Evolutionary conservation across 2,888 invertebrate species (phyloP).

Genomic region (Eupithecia pulchellata): DNA sequence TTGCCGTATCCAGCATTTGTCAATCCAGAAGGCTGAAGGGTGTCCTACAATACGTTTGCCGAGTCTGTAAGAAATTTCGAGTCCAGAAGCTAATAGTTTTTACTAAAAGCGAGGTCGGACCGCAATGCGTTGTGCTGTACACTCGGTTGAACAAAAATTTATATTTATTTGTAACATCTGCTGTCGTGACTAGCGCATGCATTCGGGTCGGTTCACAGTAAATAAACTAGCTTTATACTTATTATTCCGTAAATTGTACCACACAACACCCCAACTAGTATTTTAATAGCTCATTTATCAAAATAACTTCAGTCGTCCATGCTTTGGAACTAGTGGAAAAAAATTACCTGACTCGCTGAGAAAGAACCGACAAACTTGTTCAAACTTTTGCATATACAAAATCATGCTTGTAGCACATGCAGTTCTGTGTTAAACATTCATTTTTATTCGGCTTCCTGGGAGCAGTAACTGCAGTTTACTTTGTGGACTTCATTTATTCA

Average conservation of each 20-base stretch:
- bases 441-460: constrained; percentile 53
- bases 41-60: neutral
- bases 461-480: constrained; percentile 41
- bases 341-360: too few species aligned
- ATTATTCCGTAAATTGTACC: too few species aligned
- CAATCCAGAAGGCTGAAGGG: neutral
- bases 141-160: constrained; percentile 47
- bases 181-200: constrained; percentile 23
- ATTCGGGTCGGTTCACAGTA: neutral
- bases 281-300: too few species aligned
- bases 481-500: constrained; percentile 39
- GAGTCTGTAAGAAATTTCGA: neutral
- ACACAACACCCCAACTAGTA: too few species aligned
- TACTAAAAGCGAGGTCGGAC: constrained; percentile 34
- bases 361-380: neutral
- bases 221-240: neutral
- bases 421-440: constrained; percentile 55
- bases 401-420: constrained; percentile 16
- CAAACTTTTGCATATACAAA: constrained; percentile 1
- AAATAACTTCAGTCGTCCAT: too few species aligned
- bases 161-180: constrained; percentile 55
- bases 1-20: too few species aligned
- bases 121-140: constrained; percentile 47
- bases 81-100: constrained; percentile 17
- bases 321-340: too few species aligned